phyloP scores from a whole-genome alignment of 2,888 invertebrate genomes.

The Polydrusus pterygomalis region DNA sequence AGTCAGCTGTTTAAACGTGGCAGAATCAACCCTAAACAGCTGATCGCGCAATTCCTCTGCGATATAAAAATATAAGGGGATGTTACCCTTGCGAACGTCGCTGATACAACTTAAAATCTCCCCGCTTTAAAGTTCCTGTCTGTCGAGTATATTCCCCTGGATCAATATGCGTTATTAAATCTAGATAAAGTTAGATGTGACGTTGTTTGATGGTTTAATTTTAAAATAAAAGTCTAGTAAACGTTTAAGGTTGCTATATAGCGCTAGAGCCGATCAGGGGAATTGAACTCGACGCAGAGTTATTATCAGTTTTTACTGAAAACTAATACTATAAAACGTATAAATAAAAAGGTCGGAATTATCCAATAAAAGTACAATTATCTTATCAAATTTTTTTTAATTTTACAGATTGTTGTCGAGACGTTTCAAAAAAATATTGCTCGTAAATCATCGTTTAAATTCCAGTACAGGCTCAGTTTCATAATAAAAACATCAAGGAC shows the following conservation, averaged over 20 bases:
- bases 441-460: slow-evolving; percentile 2
- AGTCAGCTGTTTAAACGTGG: slow-evolving; percentile 24
- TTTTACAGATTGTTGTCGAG: not conserved
- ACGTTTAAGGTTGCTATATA: too few species aligned
- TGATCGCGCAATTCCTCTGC: slow-evolving; percentile 8
- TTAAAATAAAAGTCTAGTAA: too few species aligned
- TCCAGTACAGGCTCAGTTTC: not conserved
- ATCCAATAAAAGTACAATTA: not conserved
- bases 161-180: slow-evolving; percentile 17
- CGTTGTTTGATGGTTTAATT: not conserved
- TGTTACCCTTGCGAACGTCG: slow-evolving; percentile 7
- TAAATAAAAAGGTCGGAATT: too few species aligned
- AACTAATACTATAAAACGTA: too few species aligned
- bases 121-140: slow-evolving; percentile 6
- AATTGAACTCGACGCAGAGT: too few species aligned
- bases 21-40: slow-evolving; percentile 19
- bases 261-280: too few species aligned
- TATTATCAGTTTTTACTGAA: too few species aligned
- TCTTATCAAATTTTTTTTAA: not conserved
- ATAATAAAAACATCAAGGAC: slow-evolving; percentile 5
- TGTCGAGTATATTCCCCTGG: not conserved
- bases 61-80: slow-evolving; percentile 9
- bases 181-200: not conserved
- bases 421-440: slow-evolving; percentile 4
- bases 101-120: slow-evolving; percentile 15